Evolutionary conservation across 2,797 vertebrate species (phyloP).

Genomic region (Amblyopsis hoosieri): DNA sequence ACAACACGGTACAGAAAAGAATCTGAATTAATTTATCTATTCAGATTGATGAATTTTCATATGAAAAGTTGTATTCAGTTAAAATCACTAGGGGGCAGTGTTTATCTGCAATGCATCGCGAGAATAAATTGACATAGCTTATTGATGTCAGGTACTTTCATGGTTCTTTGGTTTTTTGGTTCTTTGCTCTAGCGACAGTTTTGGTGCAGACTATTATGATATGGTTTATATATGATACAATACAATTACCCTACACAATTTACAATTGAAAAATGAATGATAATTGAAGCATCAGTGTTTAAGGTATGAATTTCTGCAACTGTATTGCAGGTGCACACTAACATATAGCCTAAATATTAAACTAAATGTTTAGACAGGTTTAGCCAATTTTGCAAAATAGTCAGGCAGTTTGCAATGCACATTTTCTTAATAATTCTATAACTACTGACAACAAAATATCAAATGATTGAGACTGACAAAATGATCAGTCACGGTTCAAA

Average conservation of each 20-base stretch:
- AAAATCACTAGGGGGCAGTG: conserved; percentile 79
- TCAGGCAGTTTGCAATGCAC: too few species aligned
- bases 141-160: conserved; percentile 57
- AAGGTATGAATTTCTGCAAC: not conserved
- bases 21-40: not conserved
- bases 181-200: conserved; percentile 17
- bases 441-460: not conserved
- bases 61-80: not conserved
- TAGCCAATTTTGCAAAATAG: too few species aligned
- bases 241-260: conserved; percentile 3
- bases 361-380: too few species aligned
- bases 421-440: too few species aligned
- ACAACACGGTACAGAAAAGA: not conserved
- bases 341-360: too few species aligned
- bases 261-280: not conserved
- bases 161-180: conserved; percentile 3
- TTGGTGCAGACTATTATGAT: conserved; percentile 26
- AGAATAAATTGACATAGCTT: conserved; percentile 31
- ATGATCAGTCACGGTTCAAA: too few species aligned
- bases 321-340: too few species aligned
- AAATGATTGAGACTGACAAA: not conserved
- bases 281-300: conserved; percentile 13
- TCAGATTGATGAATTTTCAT: not conserved
- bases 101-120: conserved; percentile 70
- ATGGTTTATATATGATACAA: conserved; percentile 9